phyloP scores from a whole-genome alignment of 2,888 invertebrate species.

The Phymatocera aterrima region DNA sequence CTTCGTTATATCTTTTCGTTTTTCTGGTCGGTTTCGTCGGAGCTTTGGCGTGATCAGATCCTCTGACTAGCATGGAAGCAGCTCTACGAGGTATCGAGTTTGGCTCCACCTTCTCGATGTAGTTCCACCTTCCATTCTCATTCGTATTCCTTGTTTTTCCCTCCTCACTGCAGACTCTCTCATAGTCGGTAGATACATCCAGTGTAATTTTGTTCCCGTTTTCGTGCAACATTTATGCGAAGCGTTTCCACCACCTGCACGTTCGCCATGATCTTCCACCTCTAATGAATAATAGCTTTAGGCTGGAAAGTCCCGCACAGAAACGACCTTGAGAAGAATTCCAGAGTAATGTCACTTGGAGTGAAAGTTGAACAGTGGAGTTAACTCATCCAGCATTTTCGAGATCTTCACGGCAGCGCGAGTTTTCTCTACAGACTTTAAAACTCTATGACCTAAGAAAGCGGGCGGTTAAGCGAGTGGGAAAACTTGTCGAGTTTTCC shows the following conservation, averaged over 20 bases:
- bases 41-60: too few species aligned
- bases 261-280: neutral
- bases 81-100: too few species aligned
- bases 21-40: too few species aligned
- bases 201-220: neutral
- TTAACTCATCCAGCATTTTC: neutral
- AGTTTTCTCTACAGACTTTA: slow-evolving; percentile 57
- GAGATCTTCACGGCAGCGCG: neutral
- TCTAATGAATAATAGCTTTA: neutral
- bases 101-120: too few species aligned
- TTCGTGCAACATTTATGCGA: neutral
- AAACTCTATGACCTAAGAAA: slow-evolving; percentile 57
- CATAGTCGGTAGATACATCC: too few species aligned
- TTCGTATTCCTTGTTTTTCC: neutral
- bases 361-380: neutral
- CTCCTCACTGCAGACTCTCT: too few species aligned
- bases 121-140: too few species aligned
- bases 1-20: too few species aligned
- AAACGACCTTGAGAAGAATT: neutral
- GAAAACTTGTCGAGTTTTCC: slow-evolving; percentile 33
- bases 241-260: neutral
- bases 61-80: too few species aligned
- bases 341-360: too few species aligned
- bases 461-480: slow-evolving; percentile 47
- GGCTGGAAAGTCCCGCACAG: too few species aligned